phyloP scores from a whole-genome alignment of 2,888 invertebrate species.

The Andrena marginata region DNA sequence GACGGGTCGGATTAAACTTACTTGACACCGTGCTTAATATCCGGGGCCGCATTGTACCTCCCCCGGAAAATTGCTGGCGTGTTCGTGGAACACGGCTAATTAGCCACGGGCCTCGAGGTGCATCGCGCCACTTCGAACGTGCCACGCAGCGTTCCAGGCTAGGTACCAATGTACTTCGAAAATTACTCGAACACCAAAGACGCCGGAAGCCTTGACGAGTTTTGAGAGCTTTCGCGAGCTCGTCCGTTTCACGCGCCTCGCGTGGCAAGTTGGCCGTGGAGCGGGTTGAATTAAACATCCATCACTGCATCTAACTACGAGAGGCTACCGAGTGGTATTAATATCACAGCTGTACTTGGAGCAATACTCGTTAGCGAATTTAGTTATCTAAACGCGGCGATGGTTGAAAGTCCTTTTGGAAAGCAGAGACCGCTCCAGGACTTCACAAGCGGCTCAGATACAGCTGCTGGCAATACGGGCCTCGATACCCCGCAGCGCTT shows the following conservation, averaged over 20 bases:
- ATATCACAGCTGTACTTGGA: no score
- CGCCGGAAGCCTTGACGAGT: no score
- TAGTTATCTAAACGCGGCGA: conserved; percentile 13
- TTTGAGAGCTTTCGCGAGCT: no score
- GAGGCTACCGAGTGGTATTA: no score
- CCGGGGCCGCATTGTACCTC: not conserved
- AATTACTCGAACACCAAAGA: no score
- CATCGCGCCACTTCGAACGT: not conserved
- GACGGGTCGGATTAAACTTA: conserved; percentile 50
- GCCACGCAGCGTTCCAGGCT: no score
- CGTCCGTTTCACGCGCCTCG: no score
- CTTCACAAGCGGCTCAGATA: conserved; percentile 59
- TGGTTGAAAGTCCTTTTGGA: conserved; percentile 46
- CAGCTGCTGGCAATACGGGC: conserved; percentile 44
- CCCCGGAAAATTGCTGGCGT: not conserved
- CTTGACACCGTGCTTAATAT: conserved; percentile 43
- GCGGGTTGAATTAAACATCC: no score
- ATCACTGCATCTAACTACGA: no score
- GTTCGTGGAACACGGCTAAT: conserved; percentile 15
- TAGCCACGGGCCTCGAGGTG: not conserved
- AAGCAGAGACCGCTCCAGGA: conserved; percentile 45
- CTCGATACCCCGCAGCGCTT: conserved; percentile 37
- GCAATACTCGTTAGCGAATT: not conserved
- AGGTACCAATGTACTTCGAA: no score
- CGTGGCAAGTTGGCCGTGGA: no score